These are phyloP conservation scores for Spondyliosoma cantharus DNA, from an alignment of 2,797 vertebrate genomes.

Conservation along the genomic window DNA sequence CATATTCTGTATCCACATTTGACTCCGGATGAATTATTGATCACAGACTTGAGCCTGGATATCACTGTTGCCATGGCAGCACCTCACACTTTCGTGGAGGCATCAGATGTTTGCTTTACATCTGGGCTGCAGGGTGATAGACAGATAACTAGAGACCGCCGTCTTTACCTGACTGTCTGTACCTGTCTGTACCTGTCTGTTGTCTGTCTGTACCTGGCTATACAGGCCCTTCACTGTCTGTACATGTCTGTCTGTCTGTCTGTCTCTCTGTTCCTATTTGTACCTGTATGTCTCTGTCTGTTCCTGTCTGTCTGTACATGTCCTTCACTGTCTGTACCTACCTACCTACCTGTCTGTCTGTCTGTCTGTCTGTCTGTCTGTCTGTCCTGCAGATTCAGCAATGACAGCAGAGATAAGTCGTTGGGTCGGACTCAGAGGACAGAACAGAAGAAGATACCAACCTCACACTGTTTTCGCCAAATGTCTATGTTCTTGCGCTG, in stretches of 20 bases:
- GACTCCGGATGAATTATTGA: slow-evolving; percentile 74
- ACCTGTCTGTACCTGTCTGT: background rate
- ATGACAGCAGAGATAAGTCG: slow-evolving; percentile 54
- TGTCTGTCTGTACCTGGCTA: slow-evolving; percentile 12
- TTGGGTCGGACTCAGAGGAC: slow-evolving; percentile 83
- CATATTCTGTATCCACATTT: slow-evolving; percentile 65
- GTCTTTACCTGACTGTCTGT: slow-evolving; percentile 14
- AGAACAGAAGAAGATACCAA: slow-evolving; percentile 90
- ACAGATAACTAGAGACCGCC: slow-evolving; percentile 39
- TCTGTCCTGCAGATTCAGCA: slow-evolving; percentile 41
- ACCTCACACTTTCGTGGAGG: slow-evolving; percentile 64
- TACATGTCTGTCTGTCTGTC: background rate
- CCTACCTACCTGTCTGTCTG: slow-evolving; percentile 35
- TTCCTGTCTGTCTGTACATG: background rate
- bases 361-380: slow-evolving; percentile 19
- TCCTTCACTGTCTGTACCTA: no score
- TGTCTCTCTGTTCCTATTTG: no score
- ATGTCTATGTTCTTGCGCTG: slow-evolving; percentile 99
- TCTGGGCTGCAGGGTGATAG: slow-evolving; percentile 25
- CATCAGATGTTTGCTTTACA: slow-evolving; percentile 44
- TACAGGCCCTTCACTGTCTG: slow-evolving; percentile 19
- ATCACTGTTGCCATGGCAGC: slow-evolving; percentile 80
- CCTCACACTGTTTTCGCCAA: slow-evolving; percentile 99
- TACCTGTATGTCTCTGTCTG: slow-evolving; percentile 15
- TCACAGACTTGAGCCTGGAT: slow-evolving; percentile 75